phyloP scores from a whole-genome alignment of 2,888 invertebrate species.

The Trissolcus brochymenae region DNA sequence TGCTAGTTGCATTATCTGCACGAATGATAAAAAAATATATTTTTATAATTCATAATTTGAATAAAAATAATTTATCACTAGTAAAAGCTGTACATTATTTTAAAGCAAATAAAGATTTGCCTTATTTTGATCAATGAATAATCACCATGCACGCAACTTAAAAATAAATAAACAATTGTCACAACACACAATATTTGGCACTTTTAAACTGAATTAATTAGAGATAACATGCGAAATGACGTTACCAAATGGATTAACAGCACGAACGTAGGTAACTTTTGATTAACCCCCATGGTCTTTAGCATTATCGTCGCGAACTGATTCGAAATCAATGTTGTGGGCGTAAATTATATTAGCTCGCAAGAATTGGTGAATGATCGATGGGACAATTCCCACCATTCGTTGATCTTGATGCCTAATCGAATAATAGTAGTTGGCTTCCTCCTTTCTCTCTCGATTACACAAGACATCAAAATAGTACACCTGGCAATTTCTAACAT shows the following conservation, averaged over 20 bases:
- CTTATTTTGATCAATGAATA: not conserved
- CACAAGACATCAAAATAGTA: constrained; percentile 62
- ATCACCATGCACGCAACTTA: not conserved
- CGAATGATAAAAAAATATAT: constrained; percentile 4
- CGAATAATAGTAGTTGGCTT: constrained; percentile 63
- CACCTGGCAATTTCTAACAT: constrained; percentile 19
- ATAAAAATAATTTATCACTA: too few relatives aligned
- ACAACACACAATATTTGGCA: constrained; percentile 12
- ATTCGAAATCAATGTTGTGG: constrained; percentile 48
- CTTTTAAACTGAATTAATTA: not conserved
- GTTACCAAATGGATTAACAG: constrained; percentile 65
- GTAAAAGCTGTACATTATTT: too few relatives aligned
- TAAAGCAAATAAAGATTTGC: not conserved
- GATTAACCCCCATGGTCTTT: constrained; percentile 61
- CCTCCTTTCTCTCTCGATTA: constrained; percentile 73
- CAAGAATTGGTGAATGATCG: constrained; percentile 65
- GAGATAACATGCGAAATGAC: constrained; percentile 5
- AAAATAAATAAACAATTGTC: not conserved
- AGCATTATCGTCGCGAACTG: constrained; percentile 63
- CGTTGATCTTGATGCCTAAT: constrained; percentile 52
- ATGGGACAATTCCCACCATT: constrained; percentile 65
- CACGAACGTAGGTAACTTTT: constrained; percentile 55
- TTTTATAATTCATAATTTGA: too few relatives aligned
- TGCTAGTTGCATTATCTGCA: constrained; percentile 31
- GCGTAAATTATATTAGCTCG: constrained; percentile 69